Evolutionary conservation across 2,888 invertebrate species (phyloP).

Genomic region (Melipona bicolor): DNA sequence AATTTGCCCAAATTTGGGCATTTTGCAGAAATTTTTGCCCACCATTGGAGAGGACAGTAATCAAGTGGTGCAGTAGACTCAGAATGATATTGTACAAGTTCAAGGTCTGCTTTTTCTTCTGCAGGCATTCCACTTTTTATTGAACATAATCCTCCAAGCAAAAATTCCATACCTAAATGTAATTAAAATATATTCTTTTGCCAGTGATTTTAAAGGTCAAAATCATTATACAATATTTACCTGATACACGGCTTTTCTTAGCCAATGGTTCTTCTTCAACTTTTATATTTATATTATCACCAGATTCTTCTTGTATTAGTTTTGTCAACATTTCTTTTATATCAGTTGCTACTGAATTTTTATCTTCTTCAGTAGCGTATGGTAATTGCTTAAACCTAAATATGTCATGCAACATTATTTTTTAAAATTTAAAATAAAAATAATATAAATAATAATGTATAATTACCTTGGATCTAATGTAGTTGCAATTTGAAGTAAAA

Average conservation of each 20-base stretch:
- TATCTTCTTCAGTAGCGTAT: conserved; percentile 84
- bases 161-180: conserved; percentile 82
- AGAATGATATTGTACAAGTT: conserved; percentile 84
- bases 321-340: conserved; percentile 83
- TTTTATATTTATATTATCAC: conserved; percentile 69
- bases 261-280: conserved; percentile 73
- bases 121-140: conserved; percentile 81
- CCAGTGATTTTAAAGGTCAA: neutral
- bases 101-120: conserved; percentile 84
- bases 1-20: conserved; percentile 83
- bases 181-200: conserved; percentile 3
- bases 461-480: conserved; percentile 84
- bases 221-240: conserved; percentile 62
- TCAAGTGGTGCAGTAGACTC: conserved; percentile 84
- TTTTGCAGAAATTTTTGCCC: conserved; percentile 82
- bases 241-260: conserved; percentile 83
- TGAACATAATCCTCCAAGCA: conserved; percentile 82
- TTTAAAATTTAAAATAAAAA: neutral
- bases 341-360: conserved; percentile 79
- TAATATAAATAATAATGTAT: neutral
- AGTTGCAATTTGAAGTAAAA: conserved; percentile 84
- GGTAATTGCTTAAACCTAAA: conserved; percentile 84
- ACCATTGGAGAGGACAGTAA: conserved; percentile 85
- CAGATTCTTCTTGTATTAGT: conserved; percentile 81
- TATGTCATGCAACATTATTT: conserved; percentile 9